Evolutionary conservation across 2,797 vertebrate genomes (phyloP), one percentile per base, ranked within the genome.

Genomic region (Esox masquinongy): DNA sequence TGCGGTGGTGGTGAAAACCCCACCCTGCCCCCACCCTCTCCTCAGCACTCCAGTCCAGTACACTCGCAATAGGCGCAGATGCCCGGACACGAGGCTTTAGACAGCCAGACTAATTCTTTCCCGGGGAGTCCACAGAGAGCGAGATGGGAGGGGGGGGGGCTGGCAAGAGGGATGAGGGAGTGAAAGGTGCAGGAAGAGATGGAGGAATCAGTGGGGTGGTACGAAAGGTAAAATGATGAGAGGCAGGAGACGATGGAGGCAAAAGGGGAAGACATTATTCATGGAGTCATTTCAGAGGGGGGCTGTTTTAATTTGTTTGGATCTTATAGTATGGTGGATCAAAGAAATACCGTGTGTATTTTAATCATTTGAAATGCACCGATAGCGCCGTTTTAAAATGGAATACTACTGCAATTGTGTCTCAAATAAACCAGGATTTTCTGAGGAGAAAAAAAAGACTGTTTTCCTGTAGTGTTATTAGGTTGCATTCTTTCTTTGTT

Each of bases 261-360:
- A 90, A 86, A 82, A 87, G 88, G 89, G 90, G 87, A 88, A 82
- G 89, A 87, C 81, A 79, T 36, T 16, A 70, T 70, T 51, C 68
- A 26, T 47, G 15, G 22, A 22, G 9, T 43, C 47, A 14, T 17
- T 47, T 19, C 69, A 31, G 53, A 17, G 71, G 71, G 53, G 6
- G 8, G 53, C 53, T 56, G 17, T 15, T 3, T 22, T 0, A 22
- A 56, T 22, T 22, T n/a, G 7, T 56, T 9, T 56, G 39, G 47
- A 69, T 39, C n/a, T 14, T 8, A 15, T 24, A 24, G 68, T 22
- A 26, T 69, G 19, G 68, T 3, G 8, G 34, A 47, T n/a, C 11
- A 39, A 69, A 39, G 39, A 4, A 14, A 31, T 6, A 14, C 36
- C 36, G 7, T 39, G 36, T 31, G 3, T 8, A 11, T 19, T 14